Percentiles rank a stretch among this genome's conserved stretches.
phyloP scores from a whole-genome alignment of 1,140 invertebrate species.

The Camponotus vicinus region DNA sequence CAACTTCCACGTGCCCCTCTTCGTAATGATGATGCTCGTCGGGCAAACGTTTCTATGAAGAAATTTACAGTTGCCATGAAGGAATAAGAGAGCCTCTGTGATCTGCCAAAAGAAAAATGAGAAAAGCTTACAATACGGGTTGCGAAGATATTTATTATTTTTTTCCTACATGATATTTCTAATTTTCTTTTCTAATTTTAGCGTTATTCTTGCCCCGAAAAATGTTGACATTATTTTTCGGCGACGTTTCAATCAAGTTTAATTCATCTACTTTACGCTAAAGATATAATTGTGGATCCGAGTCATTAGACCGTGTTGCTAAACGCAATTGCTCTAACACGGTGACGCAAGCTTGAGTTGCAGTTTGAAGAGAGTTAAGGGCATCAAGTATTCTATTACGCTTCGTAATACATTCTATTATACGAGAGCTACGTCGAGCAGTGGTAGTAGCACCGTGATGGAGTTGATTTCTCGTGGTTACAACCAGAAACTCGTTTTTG shows the following conservation, averaged over 20 bases:
- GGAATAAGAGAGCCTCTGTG: conserved; percentile 96
- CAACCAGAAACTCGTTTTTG: conserved; percentile 27
- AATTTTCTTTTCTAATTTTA: too few species aligned
- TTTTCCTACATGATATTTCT: too few species aligned
- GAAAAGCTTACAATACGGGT: background rate
- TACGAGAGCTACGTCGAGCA: background rate
- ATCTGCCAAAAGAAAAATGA: conserved; percentile 89
- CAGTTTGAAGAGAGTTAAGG: conserved; percentile 8
- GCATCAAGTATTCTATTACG: conserved; percentile 51
- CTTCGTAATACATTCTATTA: conserved; percentile 49
- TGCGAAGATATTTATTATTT: too few species aligned
- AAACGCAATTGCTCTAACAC: conserved; percentile 11
- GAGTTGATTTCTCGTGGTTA: conserved; percentile 22
- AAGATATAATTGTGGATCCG: background rate
- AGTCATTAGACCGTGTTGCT: background rate
- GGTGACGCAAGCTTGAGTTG: background rate
- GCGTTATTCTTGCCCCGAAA: too few species aligned
- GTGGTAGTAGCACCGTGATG: background rate
- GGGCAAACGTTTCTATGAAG: conserved; percentile 98
- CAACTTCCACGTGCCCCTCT: conserved; percentile 98
- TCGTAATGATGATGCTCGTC: conserved; percentile 96
- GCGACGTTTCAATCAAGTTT: background rate
- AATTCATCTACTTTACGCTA: background rate
- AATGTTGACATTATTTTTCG: background rate
- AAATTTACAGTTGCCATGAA: conserved; percentile 94